Conservation (phyloP, 1,140 invertebrate species). For the Neotoxoptera formosana region DNA sequence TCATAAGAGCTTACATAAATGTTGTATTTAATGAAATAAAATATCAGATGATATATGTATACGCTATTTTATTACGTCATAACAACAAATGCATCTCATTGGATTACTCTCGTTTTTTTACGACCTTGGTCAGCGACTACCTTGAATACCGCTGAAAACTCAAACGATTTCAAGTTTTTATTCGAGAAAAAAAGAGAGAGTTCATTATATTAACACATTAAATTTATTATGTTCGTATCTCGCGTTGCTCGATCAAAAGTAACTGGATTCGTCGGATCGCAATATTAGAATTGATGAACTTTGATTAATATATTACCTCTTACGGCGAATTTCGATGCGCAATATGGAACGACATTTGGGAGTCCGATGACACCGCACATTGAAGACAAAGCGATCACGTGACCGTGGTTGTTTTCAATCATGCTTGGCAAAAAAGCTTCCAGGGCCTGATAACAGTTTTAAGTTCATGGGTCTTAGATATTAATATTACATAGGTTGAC, state of each 20-base stretch:
- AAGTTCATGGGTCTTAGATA: background rate
- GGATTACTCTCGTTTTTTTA: constrained; percentile 26
- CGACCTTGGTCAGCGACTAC: constrained; percentile 7
- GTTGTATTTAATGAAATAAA: background rate
- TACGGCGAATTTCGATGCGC: constrained; percentile 68
- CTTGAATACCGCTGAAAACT: background rate
- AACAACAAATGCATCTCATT: constrained; percentile 46
- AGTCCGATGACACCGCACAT: constrained; percentile 67
- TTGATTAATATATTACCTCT: constrained; percentile 62
- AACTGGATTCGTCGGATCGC: background rate
- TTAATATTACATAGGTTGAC: background rate
- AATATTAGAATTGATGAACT: constrained; percentile 20
- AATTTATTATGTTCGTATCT: background rate
- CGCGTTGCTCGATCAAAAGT: background rate
- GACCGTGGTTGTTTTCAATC: constrained; percentile 66
- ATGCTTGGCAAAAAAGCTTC: constrained; percentile 68
- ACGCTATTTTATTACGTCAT: background rate
- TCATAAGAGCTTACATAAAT: background rate
- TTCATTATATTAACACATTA: background rate
- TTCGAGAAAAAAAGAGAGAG: constrained; percentile 13
- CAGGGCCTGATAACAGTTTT: constrained; percentile 63
- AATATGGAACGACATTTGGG: constrained; percentile 67
- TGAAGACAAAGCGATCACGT: constrained; percentile 68
- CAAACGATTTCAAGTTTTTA: background rate
- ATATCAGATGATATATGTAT: background rate